Percentiles rank a stretch among this genome's conserved stretches.
Evolutionary conservation across 2,888 invertebrate genomes (phyloP).

Genomic region (Microctonus brassicae): DNA sequence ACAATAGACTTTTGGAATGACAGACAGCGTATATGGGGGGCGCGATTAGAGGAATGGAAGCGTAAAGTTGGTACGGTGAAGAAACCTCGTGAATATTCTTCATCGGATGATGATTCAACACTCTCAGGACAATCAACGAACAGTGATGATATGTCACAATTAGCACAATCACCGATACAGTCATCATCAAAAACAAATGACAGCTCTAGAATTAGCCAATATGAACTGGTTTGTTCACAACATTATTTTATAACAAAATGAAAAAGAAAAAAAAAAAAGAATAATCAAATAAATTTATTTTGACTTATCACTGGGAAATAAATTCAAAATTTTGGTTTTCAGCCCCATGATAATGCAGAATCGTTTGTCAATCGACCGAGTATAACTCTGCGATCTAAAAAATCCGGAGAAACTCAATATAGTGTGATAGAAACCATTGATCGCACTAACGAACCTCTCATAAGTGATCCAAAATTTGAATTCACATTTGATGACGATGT

Average conservation of each 20-base stretch:
- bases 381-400: slow-evolving; percentile 8
- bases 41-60: slow-evolving; percentile 45
- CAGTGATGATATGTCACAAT: slow-evolving; percentile 35
- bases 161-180: slow-evolving; percentile 31
- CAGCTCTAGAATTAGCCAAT: slow-evolving; percentile 33
- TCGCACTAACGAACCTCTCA: not conserved
- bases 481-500: not conserved
- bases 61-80: slow-evolving; percentile 7
- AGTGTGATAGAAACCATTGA: slow-evolving; percentile 2
- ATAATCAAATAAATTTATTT: too few relatives aligned
- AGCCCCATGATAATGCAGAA: not conserved
- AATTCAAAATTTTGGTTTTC: not conserved
- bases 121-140: slow-evolving; percentile 32
- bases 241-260: too few relatives aligned
- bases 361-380: not conserved
- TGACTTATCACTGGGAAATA: too few relatives aligned
- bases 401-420: slow-evolving; percentile 13
- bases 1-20: slow-evolving; percentile 49
- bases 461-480: not conserved
- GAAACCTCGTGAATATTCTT: slow-evolving; percentile 25
- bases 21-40: slow-evolving; percentile 50
- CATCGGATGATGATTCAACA: slow-evolving; percentile 43
- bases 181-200: slow-evolving; percentile 39
- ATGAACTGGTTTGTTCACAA: slow-evolving; percentile 22
- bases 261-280: too few relatives aligned